Conservation (phyloP, 2,113 vertebrate genomes). For the Gadus macrocephalus region DNA sequence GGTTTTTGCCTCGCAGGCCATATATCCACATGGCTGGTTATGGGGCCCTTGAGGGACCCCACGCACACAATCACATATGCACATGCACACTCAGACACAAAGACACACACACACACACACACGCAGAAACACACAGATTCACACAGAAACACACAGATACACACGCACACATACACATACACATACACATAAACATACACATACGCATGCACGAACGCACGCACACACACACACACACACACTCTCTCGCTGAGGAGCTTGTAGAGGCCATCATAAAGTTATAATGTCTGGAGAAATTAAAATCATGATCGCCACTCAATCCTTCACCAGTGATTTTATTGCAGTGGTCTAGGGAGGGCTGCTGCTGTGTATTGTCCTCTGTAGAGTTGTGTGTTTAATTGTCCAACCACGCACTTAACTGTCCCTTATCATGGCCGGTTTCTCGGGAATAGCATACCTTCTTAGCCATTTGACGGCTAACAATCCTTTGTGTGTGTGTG, state of each 20-base stretch:
- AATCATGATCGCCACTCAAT: too few species aligned
- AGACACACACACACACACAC: too few species aligned
- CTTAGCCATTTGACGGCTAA: slow-evolving; percentile 59
- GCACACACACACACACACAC: neutral
- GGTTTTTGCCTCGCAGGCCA: slow-evolving; percentile 41
- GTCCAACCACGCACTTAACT: slow-evolving; percentile 6
- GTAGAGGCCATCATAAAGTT: too few species aligned
- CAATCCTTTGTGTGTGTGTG: slow-evolving; percentile 19
- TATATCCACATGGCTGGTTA: slow-evolving; percentile 22
- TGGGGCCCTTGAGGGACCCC: slow-evolving; percentile 6
- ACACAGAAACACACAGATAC: neutral
- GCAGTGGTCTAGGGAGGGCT: too few species aligned
- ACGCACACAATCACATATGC: too few species aligned
- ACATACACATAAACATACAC: neutral
- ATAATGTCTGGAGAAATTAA: too few species aligned
- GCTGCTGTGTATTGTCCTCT: too few species aligned
- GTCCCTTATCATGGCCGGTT: slow-evolving; percentile 16
- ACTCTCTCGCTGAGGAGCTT: too few species aligned
- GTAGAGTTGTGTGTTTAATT: neutral
- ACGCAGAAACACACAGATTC: neutral
- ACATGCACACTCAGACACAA: neutral
- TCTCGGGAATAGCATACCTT: slow-evolving; percentile 46
- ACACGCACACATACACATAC: neutral
- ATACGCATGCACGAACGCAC: neutral
- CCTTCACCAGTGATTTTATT: too few species aligned